Conservation (phyloP, 2,113 vertebrate species). For the Nanorana parkeri region DNA sequence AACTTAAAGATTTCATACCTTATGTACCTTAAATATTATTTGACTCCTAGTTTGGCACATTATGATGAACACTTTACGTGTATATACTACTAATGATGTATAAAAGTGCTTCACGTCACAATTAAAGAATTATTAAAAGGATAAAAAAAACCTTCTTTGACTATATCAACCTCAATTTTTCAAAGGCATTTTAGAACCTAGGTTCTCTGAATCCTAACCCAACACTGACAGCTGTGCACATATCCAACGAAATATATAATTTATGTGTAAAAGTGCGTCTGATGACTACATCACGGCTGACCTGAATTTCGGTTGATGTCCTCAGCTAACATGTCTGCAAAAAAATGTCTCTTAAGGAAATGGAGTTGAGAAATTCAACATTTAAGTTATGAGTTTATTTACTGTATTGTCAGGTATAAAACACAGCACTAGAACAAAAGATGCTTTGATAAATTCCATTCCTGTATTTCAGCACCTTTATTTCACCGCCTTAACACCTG, state of each 20-base stretch:
- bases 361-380: background rate
- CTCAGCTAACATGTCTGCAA: slow-evolving; percentile 1
- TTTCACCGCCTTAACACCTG: slow-evolving; percentile 15
- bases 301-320: slow-evolving; percentile 19
- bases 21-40: too few species aligned
- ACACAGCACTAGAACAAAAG: slow-evolving; percentile 9
- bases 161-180: background rate
- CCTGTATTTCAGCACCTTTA: slow-evolving; percentile 18
- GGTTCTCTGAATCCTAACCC: background rate
- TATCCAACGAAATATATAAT: slow-evolving; percentile 20
- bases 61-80: too few species aligned
- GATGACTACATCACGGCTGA: background rate
- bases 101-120: too few species aligned
- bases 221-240: background rate
- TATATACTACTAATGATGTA: too few species aligned
- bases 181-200: slow-evolving; percentile 2
- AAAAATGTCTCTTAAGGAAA: background rate
- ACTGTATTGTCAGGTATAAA: slow-evolving; percentile 23
- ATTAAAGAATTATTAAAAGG: background rate
- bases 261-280: slow-evolving; percentile 24
- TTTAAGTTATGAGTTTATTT: slow-evolving; percentile 22
- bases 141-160: background rate
- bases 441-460: slow-evolving; percentile 27
- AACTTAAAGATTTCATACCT: too few species aligned
- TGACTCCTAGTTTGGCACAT: too few species aligned